Conservation (phyloP, 2,113 vertebrate species). For the Thermophis baileyi region DNA sequence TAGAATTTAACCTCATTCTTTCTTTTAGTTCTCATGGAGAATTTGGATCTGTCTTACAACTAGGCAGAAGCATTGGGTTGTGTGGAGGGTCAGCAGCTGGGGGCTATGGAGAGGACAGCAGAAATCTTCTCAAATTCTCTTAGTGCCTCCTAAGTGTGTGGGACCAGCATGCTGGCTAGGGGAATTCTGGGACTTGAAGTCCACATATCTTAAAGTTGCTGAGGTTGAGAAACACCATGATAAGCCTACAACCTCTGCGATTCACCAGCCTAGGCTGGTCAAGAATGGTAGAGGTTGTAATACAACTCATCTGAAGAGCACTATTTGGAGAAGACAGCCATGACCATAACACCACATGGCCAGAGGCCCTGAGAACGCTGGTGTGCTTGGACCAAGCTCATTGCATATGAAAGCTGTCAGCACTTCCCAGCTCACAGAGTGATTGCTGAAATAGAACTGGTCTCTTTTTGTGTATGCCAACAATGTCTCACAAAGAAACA, state of each 20-base stretch:
- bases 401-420: neutral
- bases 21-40: neutral
- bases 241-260: neutral
- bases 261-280: neutral
- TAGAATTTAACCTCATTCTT: neutral
- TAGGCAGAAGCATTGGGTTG: neutral
- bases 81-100: neutral
- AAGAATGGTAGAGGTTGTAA: neutral
- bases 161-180: neutral
- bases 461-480: neutral
- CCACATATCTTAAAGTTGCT: neutral
- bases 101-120: neutral
- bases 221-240: neutral
- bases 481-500: neutral
- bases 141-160: neutral
- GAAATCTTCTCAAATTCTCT: neutral
- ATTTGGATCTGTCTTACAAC: neutral
- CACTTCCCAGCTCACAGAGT: neutral
- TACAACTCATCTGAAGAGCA: neutral
- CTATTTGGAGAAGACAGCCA: neutral
- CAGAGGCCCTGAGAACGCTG: neutral
- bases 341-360: neutral
- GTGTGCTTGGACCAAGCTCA: neutral
- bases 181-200: neutral
- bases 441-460: neutral